Evolutionary conservation across 2,888 invertebrate genomes (phyloP), one percentile per base, ranked within the genome.

Genomic region (Pemphredon lugubris): DNA sequence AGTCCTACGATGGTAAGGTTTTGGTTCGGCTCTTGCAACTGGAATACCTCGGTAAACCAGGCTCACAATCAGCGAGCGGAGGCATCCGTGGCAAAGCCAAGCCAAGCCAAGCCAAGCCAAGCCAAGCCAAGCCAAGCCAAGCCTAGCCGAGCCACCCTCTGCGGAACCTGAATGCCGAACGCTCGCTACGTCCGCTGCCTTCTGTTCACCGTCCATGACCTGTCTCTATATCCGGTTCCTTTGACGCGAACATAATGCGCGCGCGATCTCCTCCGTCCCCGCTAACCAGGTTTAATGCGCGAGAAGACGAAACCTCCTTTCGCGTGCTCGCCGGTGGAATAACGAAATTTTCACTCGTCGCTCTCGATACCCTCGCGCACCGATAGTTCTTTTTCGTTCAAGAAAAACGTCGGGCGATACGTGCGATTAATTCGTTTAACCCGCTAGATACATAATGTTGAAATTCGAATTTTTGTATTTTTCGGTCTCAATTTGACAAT

Each of bases 11-110:
- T 34, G 67, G 51, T 40, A 40, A 18, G 13, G 39, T 44, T 30
- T 39, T 58, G 57, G 6, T 59, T 57, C 59, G 60, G 30, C 48
- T 61, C 58, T 48, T 47, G 71, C 66, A 66, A 59, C 42, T 55
- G 59, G 47, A 67, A 79, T 79, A 73, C 73, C 77, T 77, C 68
- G 79, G 79, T 73, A 77, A 79, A 75, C 73, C 77, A 53, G 60
- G 47, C 70, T 75, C 66, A 67, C 79, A 77, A 75, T 77, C 77
- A 69, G 42, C 60, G 57, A 44, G 51, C 68, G 59, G 60, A 77
- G 77, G 75, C 73, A 75, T 72, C 64, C 75, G 45, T 50, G 58
- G 69, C 67, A 67, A 79, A 77, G 72, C 73, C 77, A 58, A n/a
- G n/a, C n/a, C n/a, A n/a, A n/a, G n/a, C n/a, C n/a, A n/a, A n/a